Evolutionary conservation across 2,797 vertebrate genomes (phyloP).

Genomic region (Macroramphosus scolopax): DNA sequence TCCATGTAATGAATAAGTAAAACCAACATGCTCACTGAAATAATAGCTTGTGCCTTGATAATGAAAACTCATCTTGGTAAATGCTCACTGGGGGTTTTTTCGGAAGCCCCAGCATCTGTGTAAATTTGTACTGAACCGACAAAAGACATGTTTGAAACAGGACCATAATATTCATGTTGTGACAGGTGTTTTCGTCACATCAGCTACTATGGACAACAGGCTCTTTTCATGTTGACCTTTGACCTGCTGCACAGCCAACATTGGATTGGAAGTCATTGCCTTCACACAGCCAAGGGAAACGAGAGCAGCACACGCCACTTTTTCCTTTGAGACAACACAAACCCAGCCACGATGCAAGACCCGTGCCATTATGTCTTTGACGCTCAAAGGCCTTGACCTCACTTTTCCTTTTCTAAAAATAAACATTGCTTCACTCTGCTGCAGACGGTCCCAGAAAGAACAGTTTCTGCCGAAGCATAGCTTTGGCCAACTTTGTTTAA

Average conservation of each 20-base stretch:
- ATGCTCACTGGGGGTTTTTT: conserved; percentile 1
- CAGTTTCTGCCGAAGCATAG: conserved; percentile 47
- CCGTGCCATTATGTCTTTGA: conserved; percentile 32
- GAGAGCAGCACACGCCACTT: conserved; percentile 70
- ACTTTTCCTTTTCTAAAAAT: background rate
- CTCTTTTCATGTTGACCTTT: conserved; percentile 23
- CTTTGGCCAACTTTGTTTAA: conserved; percentile 50
- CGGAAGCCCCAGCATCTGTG: conserved; percentile 20
- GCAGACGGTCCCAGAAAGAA: conserved; percentile 19
- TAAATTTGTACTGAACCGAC: conserved; percentile 37
- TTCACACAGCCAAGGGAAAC: conserved; percentile 57
- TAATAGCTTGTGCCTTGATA: conserved; percentile 71
- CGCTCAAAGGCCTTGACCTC: conserved; percentile 22
- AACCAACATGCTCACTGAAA: conserved; percentile 38
- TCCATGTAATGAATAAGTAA: conserved; percentile 44
- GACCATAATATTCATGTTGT: conserved; percentile 40
- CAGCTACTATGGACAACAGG: conserved; percentile 1
- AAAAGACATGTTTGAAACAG: too few species aligned
- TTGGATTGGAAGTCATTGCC: conserved; percentile 43
- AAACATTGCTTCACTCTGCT: conserved; percentile 32
- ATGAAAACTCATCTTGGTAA: conserved; percentile 27
- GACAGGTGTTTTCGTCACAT: conserved; percentile 9
- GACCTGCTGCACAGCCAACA: conserved; percentile 33
- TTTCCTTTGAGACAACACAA: conserved; percentile 41
- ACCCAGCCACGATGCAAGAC: conserved; percentile 26